Percentiles rank a stretch among this genome's conserved stretches.
These are phyloP conservation scores for Ibycter americanus DNA, from an alignment of 2,797 vertebrate species.

Conservation along the genomic window DNA sequence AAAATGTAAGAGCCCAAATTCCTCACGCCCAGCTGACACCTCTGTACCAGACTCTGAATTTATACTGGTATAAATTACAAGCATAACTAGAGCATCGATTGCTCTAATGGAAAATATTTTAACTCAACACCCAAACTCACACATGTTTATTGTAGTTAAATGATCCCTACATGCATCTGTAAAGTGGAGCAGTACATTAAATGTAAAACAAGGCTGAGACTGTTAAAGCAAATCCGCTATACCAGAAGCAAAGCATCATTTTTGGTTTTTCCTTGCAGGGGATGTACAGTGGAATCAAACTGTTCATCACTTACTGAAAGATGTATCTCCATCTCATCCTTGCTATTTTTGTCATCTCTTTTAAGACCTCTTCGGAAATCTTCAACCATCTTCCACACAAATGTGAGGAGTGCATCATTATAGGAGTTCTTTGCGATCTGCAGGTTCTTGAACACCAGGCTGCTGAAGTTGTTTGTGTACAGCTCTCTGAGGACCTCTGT, in stretches of 20 bases:
- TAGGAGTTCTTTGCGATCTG: slow-evolving; percentile 84
- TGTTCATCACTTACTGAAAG: slow-evolving; percentile 60
- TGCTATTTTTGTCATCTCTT: slow-evolving; percentile 76
- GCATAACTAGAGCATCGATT: not conserved
- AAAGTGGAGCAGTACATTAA: not conserved
- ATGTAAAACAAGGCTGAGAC: not conserved
- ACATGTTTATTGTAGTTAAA: not conserved
- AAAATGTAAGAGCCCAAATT: not conserved
- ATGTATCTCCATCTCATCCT: slow-evolving; percentile 72
- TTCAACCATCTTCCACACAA: slow-evolving; percentile 82
- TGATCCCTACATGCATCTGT: not conserved
- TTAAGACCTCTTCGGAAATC: slow-evolving; percentile 77
- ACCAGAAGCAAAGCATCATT: not conserved
- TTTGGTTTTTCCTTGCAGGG: not conserved
- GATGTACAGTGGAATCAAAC: not conserved
- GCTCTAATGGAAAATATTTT: not conserved
- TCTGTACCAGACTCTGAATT: not conserved
- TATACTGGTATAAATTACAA: not conserved
- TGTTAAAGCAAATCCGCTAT: not conserved
- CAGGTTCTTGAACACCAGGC: slow-evolving; percentile 79
- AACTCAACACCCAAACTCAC: not conserved
- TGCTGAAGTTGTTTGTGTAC: slow-evolving; percentile 80
- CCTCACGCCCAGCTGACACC: not conserved
- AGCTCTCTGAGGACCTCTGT: slow-evolving; percentile 79
- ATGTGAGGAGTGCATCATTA: slow-evolving; percentile 78